Percentiles rank a stretch among this genome's conserved stretches.
Evolutionary conservation across 2,113 vertebrate genomes (phyloP).

Genomic region (Lophochroa leadbeateri): DNA sequence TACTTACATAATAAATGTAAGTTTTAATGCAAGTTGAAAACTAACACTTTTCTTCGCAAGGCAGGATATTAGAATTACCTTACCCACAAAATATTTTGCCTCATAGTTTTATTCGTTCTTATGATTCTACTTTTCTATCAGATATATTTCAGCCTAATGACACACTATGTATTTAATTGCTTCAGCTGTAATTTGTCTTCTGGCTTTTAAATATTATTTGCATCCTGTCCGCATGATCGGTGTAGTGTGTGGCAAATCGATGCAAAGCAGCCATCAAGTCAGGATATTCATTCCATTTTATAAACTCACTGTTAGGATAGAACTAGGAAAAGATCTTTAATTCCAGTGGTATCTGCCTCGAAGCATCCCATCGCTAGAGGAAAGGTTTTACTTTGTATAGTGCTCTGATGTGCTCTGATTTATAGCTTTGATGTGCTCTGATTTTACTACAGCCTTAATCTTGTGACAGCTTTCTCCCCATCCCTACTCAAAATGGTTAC

Average conservation of each 20-base stretch:
- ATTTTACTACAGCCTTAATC: background rate
- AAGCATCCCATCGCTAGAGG: background rate
- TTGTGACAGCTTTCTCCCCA: background rate
- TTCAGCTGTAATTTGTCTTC: background rate
- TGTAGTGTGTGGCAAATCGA: background rate
- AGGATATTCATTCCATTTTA: background rate
- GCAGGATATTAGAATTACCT: background rate
- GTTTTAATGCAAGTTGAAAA: background rate
- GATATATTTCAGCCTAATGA: background rate
- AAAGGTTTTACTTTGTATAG: background rate
- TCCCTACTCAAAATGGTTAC: background rate
- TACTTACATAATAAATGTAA: background rate
- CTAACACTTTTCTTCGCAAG: background rate
- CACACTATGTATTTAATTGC: background rate
- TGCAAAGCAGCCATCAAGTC: background rate
- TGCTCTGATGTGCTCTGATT: background rate
- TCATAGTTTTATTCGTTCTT: background rate
- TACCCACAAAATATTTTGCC: background rate
- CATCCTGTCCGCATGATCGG: accelerated
- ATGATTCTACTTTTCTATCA: background rate
- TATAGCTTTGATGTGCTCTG: conserved; percentile 1
- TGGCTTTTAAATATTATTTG: background rate
- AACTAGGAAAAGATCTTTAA: background rate
- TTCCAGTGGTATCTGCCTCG: background rate
- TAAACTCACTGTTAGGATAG: accelerated